Conservation (phyloP, 1,140 invertebrate species). For the Pseudobourletiella spinata region DNA sequence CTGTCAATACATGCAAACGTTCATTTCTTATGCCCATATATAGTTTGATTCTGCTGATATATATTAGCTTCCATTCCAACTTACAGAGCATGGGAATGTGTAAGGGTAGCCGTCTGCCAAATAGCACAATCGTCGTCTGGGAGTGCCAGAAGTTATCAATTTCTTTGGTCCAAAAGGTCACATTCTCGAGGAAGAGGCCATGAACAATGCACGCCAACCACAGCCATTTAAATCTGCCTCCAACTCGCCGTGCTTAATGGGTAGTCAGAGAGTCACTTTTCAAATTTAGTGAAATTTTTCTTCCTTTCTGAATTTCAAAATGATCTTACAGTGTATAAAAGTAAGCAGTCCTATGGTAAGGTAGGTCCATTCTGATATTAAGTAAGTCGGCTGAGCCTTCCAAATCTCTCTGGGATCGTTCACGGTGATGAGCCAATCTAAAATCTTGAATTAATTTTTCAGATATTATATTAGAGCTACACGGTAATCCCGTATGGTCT, state of each 20-base stretch:
- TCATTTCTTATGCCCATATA: too few relatives aligned
- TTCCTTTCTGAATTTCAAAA: too few relatives aligned
- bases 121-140: slow-evolving; percentile 58
- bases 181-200: slow-evolving; percentile 52
- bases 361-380: slow-evolving; percentile 48
- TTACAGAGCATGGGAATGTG: slow-evolving; percentile 64
- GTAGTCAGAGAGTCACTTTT: too few relatives aligned
- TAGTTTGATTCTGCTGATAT: neutral
- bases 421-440: slow-evolving; percentile 1
- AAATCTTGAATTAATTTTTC: neutral
- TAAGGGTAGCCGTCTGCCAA: slow-evolving; percentile 56
- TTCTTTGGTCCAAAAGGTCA: slow-evolving; percentile 53
- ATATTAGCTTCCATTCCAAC: slow-evolving; percentile 34
- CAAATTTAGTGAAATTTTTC: too few relatives aligned
- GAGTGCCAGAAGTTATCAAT: slow-evolving; percentile 70
- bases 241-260: slow-evolving; percentile 51
- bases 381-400: slow-evolving; percentile 51
- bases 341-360: slow-evolving; percentile 49
- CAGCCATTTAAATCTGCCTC: slow-evolving; percentile 58
- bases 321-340: slow-evolving; percentile 50
- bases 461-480: too few relatives aligned
- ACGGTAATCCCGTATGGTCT: neutral
- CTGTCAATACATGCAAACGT: slow-evolving; percentile 43
- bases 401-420: slow-evolving; percentile 40
- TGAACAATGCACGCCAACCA: slow-evolving; percentile 60